Percentiles rank a stretch among this genome's conserved stretches.
These are phyloP conservation scores for Cygnus atratus DNA, from an alignment of 2,113 vertebrate species.

Conservation along the genomic window DNA sequence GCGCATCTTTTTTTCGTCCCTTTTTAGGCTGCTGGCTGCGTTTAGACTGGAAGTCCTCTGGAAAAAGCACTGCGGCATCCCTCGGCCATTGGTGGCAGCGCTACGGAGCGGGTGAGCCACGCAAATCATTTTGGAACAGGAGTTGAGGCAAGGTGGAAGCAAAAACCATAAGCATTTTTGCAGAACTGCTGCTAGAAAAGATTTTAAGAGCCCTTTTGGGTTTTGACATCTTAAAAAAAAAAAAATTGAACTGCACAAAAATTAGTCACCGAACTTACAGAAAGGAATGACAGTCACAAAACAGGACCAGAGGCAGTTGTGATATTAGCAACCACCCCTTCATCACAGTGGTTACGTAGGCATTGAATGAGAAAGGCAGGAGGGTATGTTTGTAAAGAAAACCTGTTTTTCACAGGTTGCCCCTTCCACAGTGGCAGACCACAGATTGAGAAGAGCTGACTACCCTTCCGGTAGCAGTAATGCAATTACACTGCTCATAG, in stretches of 20 bases:
- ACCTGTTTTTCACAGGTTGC: constrained; percentile 32
- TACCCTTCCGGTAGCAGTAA: constrained; percentile 27
- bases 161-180: background rate
- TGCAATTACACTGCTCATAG: background rate
- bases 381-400: constrained; percentile 51
- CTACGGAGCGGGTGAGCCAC: background rate
- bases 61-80: background rate
- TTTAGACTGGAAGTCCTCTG: background rate
- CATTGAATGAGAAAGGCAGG: constrained; percentile 21
- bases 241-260: background rate
- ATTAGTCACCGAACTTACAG: background rate
- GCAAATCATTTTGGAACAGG: background rate
- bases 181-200: background rate
- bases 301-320: background rate
- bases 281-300: background rate
- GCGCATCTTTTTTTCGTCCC: background rate
- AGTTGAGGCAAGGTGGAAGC: background rate
- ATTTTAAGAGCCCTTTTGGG: background rate
- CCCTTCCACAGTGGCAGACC: constrained; percentile 39
- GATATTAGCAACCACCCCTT: constrained; percentile 29
- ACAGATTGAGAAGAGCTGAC: constrained; percentile 42
- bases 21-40: background rate
- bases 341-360: background rate
- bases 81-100: background rate
- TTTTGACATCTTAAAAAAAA: background rate